Evolutionary conservation across 2,888 invertebrate species (phyloP).

Genomic region (Acanthosepion lycidas): DNA sequence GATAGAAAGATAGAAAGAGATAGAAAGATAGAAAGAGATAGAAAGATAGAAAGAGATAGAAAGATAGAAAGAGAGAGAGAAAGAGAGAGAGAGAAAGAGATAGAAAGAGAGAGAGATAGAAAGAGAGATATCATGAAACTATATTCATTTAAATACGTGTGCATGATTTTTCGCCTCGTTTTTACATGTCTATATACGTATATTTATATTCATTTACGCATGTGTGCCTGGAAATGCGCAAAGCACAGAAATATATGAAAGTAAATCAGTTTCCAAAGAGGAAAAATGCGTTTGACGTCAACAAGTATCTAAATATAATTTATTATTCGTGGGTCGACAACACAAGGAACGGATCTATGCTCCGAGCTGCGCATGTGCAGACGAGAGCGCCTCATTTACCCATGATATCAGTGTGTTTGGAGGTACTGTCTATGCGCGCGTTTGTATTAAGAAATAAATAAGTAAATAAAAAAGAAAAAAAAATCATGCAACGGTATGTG

Average conservation of each 20-base stretch:
- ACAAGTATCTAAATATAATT: slow-evolving; percentile 20
- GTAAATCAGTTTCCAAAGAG: not conserved
- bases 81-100: fast-evolving
- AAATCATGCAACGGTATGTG: not conserved
- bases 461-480: not conserved
- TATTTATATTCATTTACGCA: not conserved
- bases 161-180: not conserved
- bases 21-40: fast-evolving
- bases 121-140: too few species aligned
- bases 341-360: not conserved
- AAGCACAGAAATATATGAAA: not conserved
- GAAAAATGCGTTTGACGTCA: slow-evolving; percentile 33
- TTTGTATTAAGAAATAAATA: not conserved
- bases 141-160: too few species aligned
- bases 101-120: too few species aligned
- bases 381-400: not conserved
- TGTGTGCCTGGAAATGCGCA: not conserved
- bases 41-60: too few species aligned
- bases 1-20: too few species aligned
- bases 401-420: not conserved
- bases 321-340: not conserved
- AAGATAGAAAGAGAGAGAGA: fast-evolving
- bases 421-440: slow-evolving; percentile 4
- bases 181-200: not conserved
- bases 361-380: not conserved